Evolutionary conservation across 1,140 invertebrate species (phyloP), one percentile per base, ranked within the genome.

Genomic region (Drosophila lacertosa): DNA sequence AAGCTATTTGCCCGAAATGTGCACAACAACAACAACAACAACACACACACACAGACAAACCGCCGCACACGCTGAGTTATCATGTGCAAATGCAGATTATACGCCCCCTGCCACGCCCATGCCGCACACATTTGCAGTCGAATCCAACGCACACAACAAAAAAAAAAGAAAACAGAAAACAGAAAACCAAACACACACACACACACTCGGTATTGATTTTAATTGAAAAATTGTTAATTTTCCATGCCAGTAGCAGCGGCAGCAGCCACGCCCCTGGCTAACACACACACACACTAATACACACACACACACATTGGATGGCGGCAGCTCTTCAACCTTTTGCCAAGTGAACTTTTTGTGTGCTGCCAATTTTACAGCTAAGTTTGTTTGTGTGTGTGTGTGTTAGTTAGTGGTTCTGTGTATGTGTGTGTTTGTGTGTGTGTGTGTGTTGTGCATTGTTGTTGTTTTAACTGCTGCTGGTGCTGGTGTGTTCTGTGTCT

Each of bases 211-310:
- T 88, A 88, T 88, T 88, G 82, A 88, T 88, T 89, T 88, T 88
- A 88, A 88, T 88, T 88, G 83, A 88, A 88, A 88, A 88, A 89
- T 88, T 88, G 82, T 88, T 88, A 88, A 88, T 88, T 88, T 88
- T 88, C 82, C 82, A 88, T 88, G 82, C 82, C 82, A 88, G 67
- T 74, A 82, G 58, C 81, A 84, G 77, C 62, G 65, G 39, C 33
- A 37, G 33, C 48, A 16, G 63, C 67, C 80, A 84, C 80, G 72
- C 72, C 73, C 74, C 35, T 40, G 39, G 20, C 35, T 13, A 54
- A 40, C 63, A 50, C 55, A 47, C 65, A 68, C 70, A 37, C 50
- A 26, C 29, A 42, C 42, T 22, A 18, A 59, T 60, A 6, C 32
- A 53, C 26, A 63, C 16, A 50, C 18, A 58, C 13, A 35, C n/a